Percentiles rank a stretch among this genome's conserved stretches.
These are phyloP conservation scores for Esox lucius DNA, from an alignment of 2,797 vertebrate species.

Conservation along the genomic window DNA sequence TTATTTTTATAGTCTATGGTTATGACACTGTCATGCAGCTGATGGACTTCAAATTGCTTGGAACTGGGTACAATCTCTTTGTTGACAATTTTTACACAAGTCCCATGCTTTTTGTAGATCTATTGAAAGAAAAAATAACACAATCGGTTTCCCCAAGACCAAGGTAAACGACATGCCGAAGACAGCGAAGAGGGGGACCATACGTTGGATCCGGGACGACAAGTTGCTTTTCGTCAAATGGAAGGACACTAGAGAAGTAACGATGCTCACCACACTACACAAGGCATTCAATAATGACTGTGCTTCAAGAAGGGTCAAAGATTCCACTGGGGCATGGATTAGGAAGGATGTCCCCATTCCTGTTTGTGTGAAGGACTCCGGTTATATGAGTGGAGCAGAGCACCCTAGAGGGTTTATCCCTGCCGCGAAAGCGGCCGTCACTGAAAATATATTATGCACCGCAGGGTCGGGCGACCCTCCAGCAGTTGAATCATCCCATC, in stretches of 20 bases:
- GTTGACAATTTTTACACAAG: slow-evolving; percentile 42
- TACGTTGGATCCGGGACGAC: slow-evolving; percentile 27
- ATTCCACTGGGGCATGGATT: slow-evolving; percentile 12
- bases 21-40: slow-evolving; percentile 35
- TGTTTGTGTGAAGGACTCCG: slow-evolving; percentile 27
- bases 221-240: slow-evolving; percentile 27
- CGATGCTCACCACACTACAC: slow-evolving; percentile 8
- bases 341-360: slow-evolving; percentile 17
- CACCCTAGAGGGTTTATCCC: no score
- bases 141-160: slow-evolving; percentile 16
- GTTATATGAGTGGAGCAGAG: no score
- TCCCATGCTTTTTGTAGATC: slow-evolving; percentile 29
- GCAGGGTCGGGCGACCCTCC: no score
- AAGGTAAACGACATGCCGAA: not conserved
- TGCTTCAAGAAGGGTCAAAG: not conserved
- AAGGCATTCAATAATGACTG: not conserved
- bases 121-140: slow-evolving; percentile 5
- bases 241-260: slow-evolving; percentile 9
- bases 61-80: slow-evolving; percentile 38
- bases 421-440: no score
- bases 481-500: no score
- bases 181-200: slow-evolving; percentile 13
- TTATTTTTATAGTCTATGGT: no score
- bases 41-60: slow-evolving; percentile 13
- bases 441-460: no score